Percentiles rank a stretch among this genome's conserved stretches.
Evolutionary conservation across 2,888 invertebrate species (phyloP).

Genomic region (Drosophila rellima): DNA sequence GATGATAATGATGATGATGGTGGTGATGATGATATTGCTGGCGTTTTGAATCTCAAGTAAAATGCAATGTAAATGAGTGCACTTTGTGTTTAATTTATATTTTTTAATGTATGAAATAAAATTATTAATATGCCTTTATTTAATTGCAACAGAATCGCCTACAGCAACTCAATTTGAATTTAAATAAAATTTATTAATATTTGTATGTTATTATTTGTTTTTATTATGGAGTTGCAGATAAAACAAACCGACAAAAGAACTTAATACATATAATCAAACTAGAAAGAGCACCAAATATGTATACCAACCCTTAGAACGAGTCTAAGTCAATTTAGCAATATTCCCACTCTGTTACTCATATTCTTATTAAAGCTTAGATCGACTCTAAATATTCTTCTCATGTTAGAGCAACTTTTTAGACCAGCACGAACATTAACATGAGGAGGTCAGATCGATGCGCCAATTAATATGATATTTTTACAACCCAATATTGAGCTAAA

Average conservation of each 20-base stretch:
- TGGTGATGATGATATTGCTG: slow-evolving; percentile 24
- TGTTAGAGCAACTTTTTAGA: neutral
- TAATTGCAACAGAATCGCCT: slow-evolving; percentile 46
- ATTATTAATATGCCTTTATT: slow-evolving; percentile 57
- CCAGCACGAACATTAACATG: neutral
- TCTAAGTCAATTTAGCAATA: slow-evolving; percentile 15
- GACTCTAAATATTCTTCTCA: neutral
- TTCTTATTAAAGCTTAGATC: slow-evolving; percentile 13
- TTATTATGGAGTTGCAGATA: slow-evolving; percentile 24
- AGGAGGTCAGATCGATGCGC: neutral
- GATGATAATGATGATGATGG: slow-evolving; percentile 22
- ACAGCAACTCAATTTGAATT: slow-evolving; percentile 40
- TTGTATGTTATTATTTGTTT: slow-evolving; percentile 33
- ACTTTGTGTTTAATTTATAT: slow-evolving; percentile 74
- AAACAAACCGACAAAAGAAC: slow-evolving; percentile 26
- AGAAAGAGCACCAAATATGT: slow-evolving; percentile 16
- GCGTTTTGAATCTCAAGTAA: slow-evolving; percentile 57
- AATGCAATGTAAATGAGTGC: slow-evolving; percentile 78
- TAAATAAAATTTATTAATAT: slow-evolving; percentile 56
- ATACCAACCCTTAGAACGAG: slow-evolving; percentile 14
- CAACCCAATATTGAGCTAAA: neutral
- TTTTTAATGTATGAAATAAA: slow-evolving; percentile 70
- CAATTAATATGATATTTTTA: neutral
- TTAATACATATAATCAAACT: slow-evolving; percentile 13
- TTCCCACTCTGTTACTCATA: slow-evolving; percentile 4